Percentiles rank a stretch among this genome's conserved stretches.
phyloP scores from a whole-genome alignment of 2,888 invertebrate genomes.

The Tribolium freemani region DNA sequence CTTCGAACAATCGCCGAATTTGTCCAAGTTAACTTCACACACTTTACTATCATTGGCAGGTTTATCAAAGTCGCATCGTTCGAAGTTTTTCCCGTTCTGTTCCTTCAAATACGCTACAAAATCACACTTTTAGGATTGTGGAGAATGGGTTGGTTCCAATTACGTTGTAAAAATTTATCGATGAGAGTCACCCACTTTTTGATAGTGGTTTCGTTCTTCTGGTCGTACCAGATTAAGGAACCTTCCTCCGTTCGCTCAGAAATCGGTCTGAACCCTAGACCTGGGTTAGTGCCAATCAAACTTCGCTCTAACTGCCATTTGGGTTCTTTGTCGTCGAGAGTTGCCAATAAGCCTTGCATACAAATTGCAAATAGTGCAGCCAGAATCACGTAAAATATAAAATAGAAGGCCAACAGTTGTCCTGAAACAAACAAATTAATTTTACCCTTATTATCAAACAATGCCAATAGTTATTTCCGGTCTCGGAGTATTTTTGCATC shows the following conservation, averaged over 20 bases:
- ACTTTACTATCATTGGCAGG: slow-evolving; percentile 68
- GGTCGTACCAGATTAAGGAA: slow-evolving; percentile 74
- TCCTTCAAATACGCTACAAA: slow-evolving; percentile 67
- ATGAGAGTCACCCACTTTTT: slow-evolving; percentile 72
- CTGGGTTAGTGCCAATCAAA: slow-evolving; percentile 79
- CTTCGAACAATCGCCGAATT: slow-evolving; percentile 71
- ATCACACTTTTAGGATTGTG: neutral
- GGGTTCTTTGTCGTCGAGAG: slow-evolving; percentile 79
- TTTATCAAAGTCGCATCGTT: slow-evolving; percentile 71
- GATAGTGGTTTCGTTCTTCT: slow-evolving; percentile 69
- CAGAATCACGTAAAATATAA: slow-evolving; percentile 87
- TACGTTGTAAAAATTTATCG: slow-evolving; percentile 73
- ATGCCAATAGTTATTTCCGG: no score
- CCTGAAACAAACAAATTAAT: slow-evolving; percentile 72
- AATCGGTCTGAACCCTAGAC: slow-evolving; percentile 77
- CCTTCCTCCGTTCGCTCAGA: slow-evolving; percentile 71
- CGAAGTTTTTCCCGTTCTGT: slow-evolving; percentile 69
- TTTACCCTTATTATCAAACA: neutral
- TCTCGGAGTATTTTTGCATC: no score
- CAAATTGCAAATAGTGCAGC: slow-evolving; percentile 89
- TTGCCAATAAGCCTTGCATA: slow-evolving; percentile 84
- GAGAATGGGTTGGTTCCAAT: slow-evolving; percentile 53
- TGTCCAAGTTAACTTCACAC: slow-evolving; percentile 69
- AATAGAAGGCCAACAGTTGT: slow-evolving; percentile 87
- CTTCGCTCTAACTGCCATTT: slow-evolving; percentile 82